phyloP scores from a whole-genome alignment of 1,140 invertebrate genomes.

The Maniola jurtina region DNA sequence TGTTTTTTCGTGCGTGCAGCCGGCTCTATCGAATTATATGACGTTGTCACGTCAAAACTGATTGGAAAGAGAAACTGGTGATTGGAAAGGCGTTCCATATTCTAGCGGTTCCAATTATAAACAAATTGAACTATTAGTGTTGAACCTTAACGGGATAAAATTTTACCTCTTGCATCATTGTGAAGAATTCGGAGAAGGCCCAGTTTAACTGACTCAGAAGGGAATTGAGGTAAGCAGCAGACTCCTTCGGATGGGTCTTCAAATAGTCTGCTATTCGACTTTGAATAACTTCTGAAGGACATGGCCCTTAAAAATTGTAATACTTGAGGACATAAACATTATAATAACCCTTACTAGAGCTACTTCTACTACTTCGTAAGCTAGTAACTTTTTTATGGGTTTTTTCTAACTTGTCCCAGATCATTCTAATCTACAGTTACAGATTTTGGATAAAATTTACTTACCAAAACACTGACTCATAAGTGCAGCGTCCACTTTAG shows the following conservation, averaged over 20 bases:
- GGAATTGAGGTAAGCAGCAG: constrained; percentile 85
- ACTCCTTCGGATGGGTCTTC: constrained; percentile 47
- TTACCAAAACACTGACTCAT: constrained; percentile 74
- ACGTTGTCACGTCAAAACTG: too few relatives aligned
- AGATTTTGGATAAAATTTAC: neutral
- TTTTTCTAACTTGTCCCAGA: too few relatives aligned
- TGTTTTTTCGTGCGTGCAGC: too few relatives aligned
- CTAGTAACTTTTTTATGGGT: neutral
- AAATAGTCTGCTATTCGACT: constrained; percentile 57
- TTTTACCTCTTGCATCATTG: constrained; percentile 89
- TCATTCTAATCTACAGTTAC: too few relatives aligned
- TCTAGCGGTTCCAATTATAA: too few relatives aligned
- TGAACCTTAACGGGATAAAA: neutral
- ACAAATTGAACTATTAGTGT: too few relatives aligned
- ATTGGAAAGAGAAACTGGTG: too few relatives aligned
- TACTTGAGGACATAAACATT: neutral
- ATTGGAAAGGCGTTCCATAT: too few relatives aligned
- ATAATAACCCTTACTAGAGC: neutral
- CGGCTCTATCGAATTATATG: too few relatives aligned
- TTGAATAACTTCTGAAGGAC: constrained; percentile 68
- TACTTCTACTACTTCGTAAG: neutral
- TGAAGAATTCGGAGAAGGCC: constrained; percentile 93
- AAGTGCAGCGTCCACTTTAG: constrained; percentile 69
- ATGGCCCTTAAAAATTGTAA: constrained; percentile 48
- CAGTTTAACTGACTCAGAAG: constrained; percentile 92